These are phyloP conservation scores for Prionailurus viverrinus DNA, from an alignment of 2,113 vertebrate species.

Conservation along the genomic window DNA sequence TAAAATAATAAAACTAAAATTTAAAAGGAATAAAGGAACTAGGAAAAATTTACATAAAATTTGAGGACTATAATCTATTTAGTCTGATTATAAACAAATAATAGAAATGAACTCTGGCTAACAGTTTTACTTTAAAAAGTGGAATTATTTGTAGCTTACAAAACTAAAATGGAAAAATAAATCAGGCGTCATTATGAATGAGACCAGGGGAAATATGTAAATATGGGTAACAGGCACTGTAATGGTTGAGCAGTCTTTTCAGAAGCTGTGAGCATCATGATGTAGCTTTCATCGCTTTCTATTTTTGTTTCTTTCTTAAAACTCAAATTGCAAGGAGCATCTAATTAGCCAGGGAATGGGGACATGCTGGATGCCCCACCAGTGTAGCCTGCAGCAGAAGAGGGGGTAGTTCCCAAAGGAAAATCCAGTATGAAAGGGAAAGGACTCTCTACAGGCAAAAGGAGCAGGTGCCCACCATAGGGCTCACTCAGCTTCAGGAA, in stretches of 20 bases:
- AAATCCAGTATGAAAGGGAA: not conserved
- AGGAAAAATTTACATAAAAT: not conserved
- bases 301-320: not conserved
- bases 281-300: not conserved
- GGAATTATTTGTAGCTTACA: not conserved
- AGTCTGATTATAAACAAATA: constrained; percentile 47
- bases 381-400: not conserved
- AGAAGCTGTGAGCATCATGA: not conserved
- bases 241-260: not conserved
- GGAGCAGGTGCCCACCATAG: not conserved
- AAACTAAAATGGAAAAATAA: not conserved
- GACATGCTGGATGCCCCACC: not conserved
- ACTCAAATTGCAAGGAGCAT: not conserved
- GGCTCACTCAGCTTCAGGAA: not conserved
- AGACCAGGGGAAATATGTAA: not conserved
- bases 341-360: not conserved
- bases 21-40: not conserved
- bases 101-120: not conserved
- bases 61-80: not conserved
- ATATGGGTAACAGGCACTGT: not conserved
- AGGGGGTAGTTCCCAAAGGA: not conserved
- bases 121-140: not conserved
- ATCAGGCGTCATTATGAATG: not conserved
- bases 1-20: not conserved
- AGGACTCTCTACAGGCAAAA: not conserved